These are phyloP conservation scores for Vulpes vulpes DNA, from an alignment of 2,113 vertebrate genomes.

Conservation along the genomic window DNA sequence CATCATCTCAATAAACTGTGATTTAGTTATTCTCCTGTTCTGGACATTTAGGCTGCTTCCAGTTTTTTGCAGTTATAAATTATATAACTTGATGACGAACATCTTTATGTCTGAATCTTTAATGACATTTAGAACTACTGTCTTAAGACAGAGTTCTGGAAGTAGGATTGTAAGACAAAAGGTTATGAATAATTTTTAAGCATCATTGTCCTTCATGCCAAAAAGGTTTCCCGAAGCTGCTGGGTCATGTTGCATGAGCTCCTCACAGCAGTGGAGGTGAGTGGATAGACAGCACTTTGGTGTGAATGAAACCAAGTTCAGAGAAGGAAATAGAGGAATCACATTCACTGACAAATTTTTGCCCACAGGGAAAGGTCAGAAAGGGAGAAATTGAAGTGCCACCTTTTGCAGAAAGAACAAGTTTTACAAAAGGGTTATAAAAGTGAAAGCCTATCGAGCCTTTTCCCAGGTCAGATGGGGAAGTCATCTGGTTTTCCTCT, in stretches of 20 bases:
- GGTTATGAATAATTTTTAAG: slow-evolving; percentile 5
- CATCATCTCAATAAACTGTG: neutral
- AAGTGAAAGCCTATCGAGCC: neutral
- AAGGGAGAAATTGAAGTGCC: neutral
- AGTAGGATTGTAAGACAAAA: slow-evolving; percentile 1
- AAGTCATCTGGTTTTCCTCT: neutral
- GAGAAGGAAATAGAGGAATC: neutral
- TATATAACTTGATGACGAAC: neutral
- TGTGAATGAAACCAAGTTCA: slow-evolving; percentile 25
- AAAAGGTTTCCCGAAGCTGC: slow-evolving; percentile 54
- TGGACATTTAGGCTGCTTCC: neutral
- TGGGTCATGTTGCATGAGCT: neutral
- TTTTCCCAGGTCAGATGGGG: neutral
- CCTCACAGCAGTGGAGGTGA: neutral
- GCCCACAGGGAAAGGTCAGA: neutral
- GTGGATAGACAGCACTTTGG: neutral
- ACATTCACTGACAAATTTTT: neutral
- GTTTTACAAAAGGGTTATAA: neutral
- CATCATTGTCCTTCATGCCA: neutral
- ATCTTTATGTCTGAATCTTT: neutral
- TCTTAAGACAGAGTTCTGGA: slow-evolving; percentile 13
- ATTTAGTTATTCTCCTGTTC: neutral
- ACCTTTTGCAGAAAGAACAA: neutral
- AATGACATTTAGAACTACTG: slow-evolving; percentile 6
- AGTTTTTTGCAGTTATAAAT: neutral